Conservation (phyloP, 1,140 invertebrate species). For the Sitobion miscanthi region DNA sequence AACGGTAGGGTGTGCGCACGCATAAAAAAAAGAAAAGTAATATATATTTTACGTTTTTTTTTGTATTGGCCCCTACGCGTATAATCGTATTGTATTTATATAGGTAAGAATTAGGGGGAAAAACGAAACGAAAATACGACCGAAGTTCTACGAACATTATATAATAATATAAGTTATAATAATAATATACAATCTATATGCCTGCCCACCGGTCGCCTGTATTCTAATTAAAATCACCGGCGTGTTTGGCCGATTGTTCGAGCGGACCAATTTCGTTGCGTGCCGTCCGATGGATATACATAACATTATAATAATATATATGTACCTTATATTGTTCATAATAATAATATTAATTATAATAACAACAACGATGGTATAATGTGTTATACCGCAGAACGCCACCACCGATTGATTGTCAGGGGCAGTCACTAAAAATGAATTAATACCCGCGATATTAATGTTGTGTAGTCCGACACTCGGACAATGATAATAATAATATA, state of each 20-base stretch:
- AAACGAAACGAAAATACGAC: neutral
- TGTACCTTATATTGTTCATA: neutral
- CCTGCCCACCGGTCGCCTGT: no score
- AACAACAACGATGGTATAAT: neutral
- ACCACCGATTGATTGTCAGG: neutral
- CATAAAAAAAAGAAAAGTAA: neutral
- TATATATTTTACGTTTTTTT: neutral
- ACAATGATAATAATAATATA: neutral
- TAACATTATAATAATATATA: neutral
- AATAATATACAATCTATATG: neutral
- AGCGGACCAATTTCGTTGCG: neutral
- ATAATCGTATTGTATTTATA: neutral
- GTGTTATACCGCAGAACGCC: neutral
- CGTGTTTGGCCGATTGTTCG: neutral
- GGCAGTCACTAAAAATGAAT: neutral
- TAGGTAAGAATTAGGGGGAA: neutral
- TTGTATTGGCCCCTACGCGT: no score
- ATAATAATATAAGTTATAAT: neutral
- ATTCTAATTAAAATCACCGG: neutral
- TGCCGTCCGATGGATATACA: neutral
- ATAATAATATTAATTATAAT: neutral
- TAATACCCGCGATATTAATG: neutral
- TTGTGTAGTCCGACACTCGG: neutral
- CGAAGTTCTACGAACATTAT: neutral
- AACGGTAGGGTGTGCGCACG: neutral